Base-by-base conservation (phyloP, 1,140 invertebrate genomes). In the Procambarus clarkii region DNA sequence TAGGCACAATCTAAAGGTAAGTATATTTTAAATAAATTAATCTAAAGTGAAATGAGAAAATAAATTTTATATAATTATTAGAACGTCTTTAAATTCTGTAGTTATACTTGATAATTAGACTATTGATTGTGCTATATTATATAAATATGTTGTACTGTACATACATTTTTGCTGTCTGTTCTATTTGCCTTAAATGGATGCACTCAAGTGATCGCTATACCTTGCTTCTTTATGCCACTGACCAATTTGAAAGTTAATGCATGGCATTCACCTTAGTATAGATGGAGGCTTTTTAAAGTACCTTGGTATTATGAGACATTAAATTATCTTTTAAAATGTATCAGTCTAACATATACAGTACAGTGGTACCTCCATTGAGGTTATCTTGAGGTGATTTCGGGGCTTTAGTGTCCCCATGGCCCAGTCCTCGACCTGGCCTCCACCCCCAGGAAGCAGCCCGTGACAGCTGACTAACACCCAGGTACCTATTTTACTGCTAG, bases 11-110 rank as follows among this genome's bases (percentile, higher is more conserved):
- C 24, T 69, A 34, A 5, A 34, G n/a, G n/a, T 54, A 9, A 18
- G 60, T 64, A 64, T 64, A 64, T 64, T 15, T 64, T 18, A 4
- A 64, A 15, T 18, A 58, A 34, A 34, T 34, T 34, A 54, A 54
- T 13, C 50, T 54, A 13, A 54, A 54, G 13, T 54, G 5, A 9
- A 54, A 13, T 54, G 4, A 54, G 13, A 54, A 54, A 54, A 5
- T 54, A 54, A 54, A 18, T 64, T 64, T 21, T 21, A 64, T 64
- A 64, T 64, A 18, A 18, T 46, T 15, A 8, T 15, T 24, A 84
- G 45, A 84, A n/a, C 81, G 71, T 84, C 81, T 84, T 44, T 45
- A 69, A 84, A 54, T n/a, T 71, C 81, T 46, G 81, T 34, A 71
- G 81, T 24, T 64, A 60, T 60, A 9, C 2, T 54, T 69, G 34